Conservation (phyloP, 2,888 invertebrate genomes). For the Drosophila borealis region DNA sequence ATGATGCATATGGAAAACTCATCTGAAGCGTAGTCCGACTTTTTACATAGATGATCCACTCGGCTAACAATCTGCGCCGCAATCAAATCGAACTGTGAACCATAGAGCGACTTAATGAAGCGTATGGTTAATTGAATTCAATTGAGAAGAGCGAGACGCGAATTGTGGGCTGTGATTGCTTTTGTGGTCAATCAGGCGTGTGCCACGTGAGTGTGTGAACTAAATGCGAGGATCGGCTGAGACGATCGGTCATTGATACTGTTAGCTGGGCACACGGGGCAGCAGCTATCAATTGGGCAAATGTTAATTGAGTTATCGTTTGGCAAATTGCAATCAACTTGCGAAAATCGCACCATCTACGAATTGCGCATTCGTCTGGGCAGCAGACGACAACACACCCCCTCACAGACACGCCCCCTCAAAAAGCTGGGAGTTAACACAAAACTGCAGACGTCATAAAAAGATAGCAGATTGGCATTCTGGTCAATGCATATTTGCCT, state of each 20-base stretch:
- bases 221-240: not conserved
- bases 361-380: constrained; percentile 42
- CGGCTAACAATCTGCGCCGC: constrained; percentile 13
- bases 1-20: constrained; percentile 25
- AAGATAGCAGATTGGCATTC: constrained; percentile 9
- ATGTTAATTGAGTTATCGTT: constrained; percentile 42
- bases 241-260: constrained; percentile 33
- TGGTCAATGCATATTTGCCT: constrained; percentile 25
- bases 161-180: constrained; percentile 9
- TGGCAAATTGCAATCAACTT: constrained; percentile 25
- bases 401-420: not conserved
- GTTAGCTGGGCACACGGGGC: not conserved
- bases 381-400: not conserved
- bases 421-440: constrained; percentile 19
- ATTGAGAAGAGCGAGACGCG: constrained; percentile 3
- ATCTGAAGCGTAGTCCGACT: constrained; percentile 16
- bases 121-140: constrained; percentile 55
- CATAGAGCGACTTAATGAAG: constrained; percentile 40
- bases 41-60: constrained; percentile 12
- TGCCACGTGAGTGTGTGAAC: constrained; percentile 17
- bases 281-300: constrained; percentile 30
- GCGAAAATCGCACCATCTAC: constrained; percentile 17
- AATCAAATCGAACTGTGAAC: constrained; percentile 48
- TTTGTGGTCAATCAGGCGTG: constrained; percentile 26
- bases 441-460: constrained; percentile 53